These are phyloP conservation scores for Gobio gobio DNA, from an alignment of 2,113 vertebrate species.

Conservation along the genomic window DNA sequence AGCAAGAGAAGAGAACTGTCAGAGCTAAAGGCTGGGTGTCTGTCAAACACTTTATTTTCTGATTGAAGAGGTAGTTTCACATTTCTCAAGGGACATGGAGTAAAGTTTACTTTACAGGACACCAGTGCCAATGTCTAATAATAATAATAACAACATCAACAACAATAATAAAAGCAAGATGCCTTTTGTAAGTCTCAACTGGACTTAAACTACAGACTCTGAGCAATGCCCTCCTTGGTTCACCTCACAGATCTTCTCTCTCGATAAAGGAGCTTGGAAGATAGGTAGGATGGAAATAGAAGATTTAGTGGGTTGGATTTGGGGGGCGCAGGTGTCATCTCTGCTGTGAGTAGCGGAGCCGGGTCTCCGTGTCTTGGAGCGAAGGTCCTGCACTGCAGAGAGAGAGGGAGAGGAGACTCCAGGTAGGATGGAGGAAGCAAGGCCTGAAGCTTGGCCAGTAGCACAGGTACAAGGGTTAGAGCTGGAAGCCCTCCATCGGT, in stretches of 20 bases:
- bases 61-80: constrained; percentile 73
- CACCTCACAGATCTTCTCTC: not conserved
- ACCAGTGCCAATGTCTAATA: constrained; percentile 58
- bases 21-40: constrained; percentile 35
- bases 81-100: constrained; percentile 64
- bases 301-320: constrained; percentile 13
- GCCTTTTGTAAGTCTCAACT: not conserved
- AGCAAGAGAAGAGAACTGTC: constrained; percentile 39
- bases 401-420: constrained; percentile 28
- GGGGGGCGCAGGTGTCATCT: not conserved
- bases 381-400: constrained; percentile 7
- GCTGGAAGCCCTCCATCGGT: constrained; percentile 90
- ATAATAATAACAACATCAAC: constrained; percentile 14
- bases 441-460: constrained; percentile 28
- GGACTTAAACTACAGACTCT: constrained; percentile 12
- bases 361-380: not conserved
- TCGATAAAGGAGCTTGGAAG: constrained; percentile 9
- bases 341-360: not conserved
- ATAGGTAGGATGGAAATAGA: constrained; percentile 21
- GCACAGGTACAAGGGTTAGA: constrained; percentile 69
- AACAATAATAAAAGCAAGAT: constrained; percentile 37
- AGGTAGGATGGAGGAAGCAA: constrained; percentile 23
- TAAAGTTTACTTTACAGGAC: constrained; percentile 44
- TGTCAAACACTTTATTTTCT: constrained; percentile 17
- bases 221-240: constrained; percentile 1